Conservation (phyloP, 2,113 vertebrate species). For the Bujurquina vittata region DNA sequence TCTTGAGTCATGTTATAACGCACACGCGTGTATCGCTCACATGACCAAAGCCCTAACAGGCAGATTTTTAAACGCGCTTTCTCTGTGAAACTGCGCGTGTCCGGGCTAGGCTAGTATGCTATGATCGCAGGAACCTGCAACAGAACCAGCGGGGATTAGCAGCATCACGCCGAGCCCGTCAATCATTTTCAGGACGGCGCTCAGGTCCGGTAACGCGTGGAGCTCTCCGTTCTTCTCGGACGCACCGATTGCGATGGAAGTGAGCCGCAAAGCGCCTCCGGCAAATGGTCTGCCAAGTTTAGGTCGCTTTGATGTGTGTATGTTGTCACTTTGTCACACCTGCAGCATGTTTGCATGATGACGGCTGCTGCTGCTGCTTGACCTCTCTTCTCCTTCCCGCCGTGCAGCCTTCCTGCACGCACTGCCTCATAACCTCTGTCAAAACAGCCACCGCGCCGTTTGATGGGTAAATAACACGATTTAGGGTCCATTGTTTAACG, state of each 20-base stretch:
- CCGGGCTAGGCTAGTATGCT: conserved; percentile 31
- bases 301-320: conserved; percentile 56
- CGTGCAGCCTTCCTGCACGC: conserved; percentile 24
- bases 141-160: conserved; percentile 26
- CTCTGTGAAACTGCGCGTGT: conserved; percentile 11
- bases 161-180: conserved; percentile 43
- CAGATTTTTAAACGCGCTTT: background rate
- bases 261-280: background rate
- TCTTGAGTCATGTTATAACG: background rate
- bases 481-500: background rate
- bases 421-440: conserved; percentile 11
- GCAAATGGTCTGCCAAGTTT: conserved; percentile 59
- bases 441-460: background rate
- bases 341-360: conserved; percentile 62
- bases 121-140: conserved; percentile 11
- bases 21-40: too few relatives aligned
- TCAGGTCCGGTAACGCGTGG: background rate
- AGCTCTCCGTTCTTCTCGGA: background rate
- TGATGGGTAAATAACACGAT: conserved; percentile 7
- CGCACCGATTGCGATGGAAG: conserved; percentile 43
- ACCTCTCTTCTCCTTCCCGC: conserved; percentile 39
- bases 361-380: conserved; percentile 47
- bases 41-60: background rate
- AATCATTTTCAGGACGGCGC: conserved; percentile 46
- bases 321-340: conserved; percentile 72